Conservation (phyloP, 2,113 vertebrate genomes). For the Heteronetta atricapilla region DNA sequence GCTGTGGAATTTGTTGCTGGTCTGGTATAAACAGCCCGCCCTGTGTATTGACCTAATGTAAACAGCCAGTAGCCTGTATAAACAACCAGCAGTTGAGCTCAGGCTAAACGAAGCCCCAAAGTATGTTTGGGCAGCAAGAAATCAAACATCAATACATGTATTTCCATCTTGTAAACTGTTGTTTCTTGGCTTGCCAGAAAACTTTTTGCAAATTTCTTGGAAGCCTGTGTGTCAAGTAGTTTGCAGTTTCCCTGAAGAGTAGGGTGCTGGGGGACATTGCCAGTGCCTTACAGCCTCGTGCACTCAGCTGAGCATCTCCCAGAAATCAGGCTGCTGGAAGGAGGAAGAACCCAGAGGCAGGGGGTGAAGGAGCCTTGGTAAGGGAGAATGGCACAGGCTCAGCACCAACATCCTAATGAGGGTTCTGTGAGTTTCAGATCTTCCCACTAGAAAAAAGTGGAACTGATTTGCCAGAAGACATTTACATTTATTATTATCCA, state of each 20-base stretch:
- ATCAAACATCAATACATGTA: constrained; percentile 6
- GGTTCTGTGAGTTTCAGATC: neutral
- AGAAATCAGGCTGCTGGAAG: neutral
- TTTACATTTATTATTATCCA: neutral
- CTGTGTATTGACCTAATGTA: constrained; percentile 63
- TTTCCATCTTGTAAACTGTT: constrained; percentile 4
- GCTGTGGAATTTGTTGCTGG: constrained; percentile 56
- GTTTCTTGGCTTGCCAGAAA: neutral
- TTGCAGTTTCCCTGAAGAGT: neutral
- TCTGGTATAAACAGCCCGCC: constrained; percentile 57
- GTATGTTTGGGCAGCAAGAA: constrained; percentile 37
- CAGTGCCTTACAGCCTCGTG: neutral
- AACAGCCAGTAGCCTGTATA: constrained; percentile 71
- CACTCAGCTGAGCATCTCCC: neutral
- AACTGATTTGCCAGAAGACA: neutral
- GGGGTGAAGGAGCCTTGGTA: neutral
- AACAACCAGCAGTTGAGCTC: constrained; percentile 55
- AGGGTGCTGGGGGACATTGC: accelerated
- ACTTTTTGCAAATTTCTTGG: neutral
- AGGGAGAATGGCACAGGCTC: neutral
- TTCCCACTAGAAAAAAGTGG: neutral
- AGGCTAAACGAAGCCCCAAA: constrained; percentile 32
- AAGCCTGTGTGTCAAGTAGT: neutral
- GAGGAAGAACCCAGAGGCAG: neutral
- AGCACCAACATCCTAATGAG: neutral